A percentile compares a stretch with the other conserved stretches of the same genome.
Evolutionary conservation across 2,113 vertebrate genomes (phyloP).

Genomic region (Hippolais icterina): DNA sequence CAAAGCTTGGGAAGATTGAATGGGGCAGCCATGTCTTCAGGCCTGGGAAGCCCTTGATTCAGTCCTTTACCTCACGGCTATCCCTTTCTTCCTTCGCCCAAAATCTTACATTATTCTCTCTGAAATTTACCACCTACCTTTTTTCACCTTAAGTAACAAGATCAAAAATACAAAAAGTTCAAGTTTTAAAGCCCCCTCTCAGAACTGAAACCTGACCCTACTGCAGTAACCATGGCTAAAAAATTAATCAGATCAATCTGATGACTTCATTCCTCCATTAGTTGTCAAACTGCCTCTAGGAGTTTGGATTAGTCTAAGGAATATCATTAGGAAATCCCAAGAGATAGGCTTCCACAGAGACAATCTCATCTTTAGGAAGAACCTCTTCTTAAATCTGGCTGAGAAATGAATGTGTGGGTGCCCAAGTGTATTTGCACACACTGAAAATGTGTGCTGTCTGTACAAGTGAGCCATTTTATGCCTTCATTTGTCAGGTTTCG

Average conservation of each 20-base stretch:
- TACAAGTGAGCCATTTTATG: background rate
- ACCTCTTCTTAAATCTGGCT: background rate
- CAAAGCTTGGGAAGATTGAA: background rate
- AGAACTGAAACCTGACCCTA: background rate
- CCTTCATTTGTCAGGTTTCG: background rate
- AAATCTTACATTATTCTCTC: background rate
- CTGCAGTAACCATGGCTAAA: background rate
- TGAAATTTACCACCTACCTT: background rate
- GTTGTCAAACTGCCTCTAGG: constrained; percentile 38
- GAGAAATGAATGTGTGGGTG: constrained; percentile 29
- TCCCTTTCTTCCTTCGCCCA: background rate
- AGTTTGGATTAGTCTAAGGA: background rate
- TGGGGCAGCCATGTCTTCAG: background rate
- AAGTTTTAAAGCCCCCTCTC: background rate
- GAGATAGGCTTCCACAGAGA: background rate
- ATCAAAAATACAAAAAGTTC: background rate
- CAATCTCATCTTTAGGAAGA: constrained; percentile 33
- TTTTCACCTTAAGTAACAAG: background rate
- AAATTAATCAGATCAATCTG: background rate
- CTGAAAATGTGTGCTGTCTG: constrained; percentile 15
- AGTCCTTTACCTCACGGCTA: background rate
- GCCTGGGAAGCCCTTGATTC: background rate
- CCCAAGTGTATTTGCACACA: background rate
- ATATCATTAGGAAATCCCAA: constrained; percentile 21
- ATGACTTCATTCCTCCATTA: constrained; percentile 26